A percentile compares a stretch with the other conserved stretches of the same genome.
phyloP scores from a whole-genome alignment of 1,140 invertebrate species.

The Tetraneura akinire region DNA sequence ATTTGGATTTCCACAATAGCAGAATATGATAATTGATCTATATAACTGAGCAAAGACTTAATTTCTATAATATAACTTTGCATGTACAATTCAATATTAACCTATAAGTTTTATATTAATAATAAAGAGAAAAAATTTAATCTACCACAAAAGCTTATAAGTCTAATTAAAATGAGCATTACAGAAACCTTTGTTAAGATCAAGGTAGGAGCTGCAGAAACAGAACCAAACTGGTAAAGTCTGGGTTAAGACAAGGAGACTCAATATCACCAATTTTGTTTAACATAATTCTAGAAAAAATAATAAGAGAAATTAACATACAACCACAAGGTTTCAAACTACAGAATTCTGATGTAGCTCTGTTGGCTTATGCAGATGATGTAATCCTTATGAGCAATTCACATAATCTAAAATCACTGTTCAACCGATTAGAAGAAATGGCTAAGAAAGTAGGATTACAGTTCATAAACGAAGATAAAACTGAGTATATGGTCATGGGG shows the following conservation, averaged over 20 bases:
- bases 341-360: too few relatives aligned
- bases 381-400: slow-evolving; percentile 5
- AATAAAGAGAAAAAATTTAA: too few relatives aligned
- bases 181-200: background rate
- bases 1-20: too few relatives aligned
- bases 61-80: too few relatives aligned
- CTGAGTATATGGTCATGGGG: background rate
- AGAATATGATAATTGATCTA: too few relatives aligned
- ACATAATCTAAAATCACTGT: slow-evolving; percentile 20
- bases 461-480: slow-evolving; percentile 11
- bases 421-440: background rate
- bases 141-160: too few relatives aligned
- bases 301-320: too few relatives aligned
- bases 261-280: background rate
- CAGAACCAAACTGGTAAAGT: background rate
- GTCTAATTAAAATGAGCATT: background rate
- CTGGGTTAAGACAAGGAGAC: background rate
- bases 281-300: too few relatives aligned
- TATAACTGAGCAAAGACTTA: too few relatives aligned
- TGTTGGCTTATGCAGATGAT: slow-evolving; percentile 19
- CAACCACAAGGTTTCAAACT: too few relatives aligned
- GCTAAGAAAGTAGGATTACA: background rate
- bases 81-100: too few relatives aligned
- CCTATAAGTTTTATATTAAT: too few relatives aligned
- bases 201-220: background rate